A percentile compares a stretch with the other conserved stretches of the same genome.
These are phyloP conservation scores for Tragelaphus strepsiceros DNA, from an alignment of 2,113 vertebrate species.

Conservation along the genomic window DNA sequence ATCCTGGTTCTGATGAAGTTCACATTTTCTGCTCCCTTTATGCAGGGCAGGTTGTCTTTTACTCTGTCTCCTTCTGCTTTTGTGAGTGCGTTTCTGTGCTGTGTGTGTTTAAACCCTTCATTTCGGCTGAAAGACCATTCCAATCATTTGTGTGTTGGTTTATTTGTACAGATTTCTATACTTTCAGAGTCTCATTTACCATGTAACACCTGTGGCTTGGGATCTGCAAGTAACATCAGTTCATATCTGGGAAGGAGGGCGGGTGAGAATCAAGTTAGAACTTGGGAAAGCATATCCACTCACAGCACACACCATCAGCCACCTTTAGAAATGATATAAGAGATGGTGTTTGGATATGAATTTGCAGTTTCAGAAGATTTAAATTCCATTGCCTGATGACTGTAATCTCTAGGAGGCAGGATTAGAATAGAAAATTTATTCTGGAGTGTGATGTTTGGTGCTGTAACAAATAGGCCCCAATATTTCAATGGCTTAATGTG, in stretches of 20 bases:
- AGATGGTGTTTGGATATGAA: neutral
- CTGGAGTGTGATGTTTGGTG: neutral
- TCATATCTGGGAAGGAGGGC: neutral
- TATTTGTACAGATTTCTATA: neutral
- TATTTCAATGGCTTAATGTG: neutral
- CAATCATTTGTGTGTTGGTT: neutral
- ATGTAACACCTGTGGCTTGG: neutral
- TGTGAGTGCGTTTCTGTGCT: neutral
- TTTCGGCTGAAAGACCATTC: neutral
- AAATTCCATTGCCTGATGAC: neutral
- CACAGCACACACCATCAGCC: neutral
- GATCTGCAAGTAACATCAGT: neutral
- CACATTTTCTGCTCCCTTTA: neutral
- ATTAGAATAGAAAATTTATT: neutral
- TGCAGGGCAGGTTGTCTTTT: neutral
- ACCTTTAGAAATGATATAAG: neutral
- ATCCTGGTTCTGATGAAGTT: neutral
- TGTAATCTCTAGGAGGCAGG: neutral
- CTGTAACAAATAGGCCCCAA: neutral
- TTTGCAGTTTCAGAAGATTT: neutral
- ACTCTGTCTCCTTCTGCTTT: neutral
- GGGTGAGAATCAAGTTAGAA: neutral
- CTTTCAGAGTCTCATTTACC: neutral
- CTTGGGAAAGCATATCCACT: neutral
- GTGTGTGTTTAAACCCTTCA: neutral